These are phyloP conservation scores for Habroteleia sp. DNA, from an alignment of 2,888 invertebrate genomes.

Conservation along the genomic window DNA sequence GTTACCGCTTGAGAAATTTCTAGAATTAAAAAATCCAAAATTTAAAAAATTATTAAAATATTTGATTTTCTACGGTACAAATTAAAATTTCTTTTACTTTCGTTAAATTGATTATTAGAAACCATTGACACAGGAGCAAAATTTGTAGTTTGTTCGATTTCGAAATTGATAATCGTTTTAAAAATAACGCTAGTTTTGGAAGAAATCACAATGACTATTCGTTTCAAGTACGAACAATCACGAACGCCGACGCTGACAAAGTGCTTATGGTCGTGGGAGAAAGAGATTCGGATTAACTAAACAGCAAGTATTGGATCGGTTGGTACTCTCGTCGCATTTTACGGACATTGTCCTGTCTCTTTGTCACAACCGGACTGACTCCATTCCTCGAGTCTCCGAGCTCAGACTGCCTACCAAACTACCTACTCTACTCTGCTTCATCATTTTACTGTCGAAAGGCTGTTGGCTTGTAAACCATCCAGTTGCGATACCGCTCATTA, in stretches of 20 bases:
- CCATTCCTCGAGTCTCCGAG: slow-evolving; percentile 21
- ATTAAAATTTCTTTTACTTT: no score
- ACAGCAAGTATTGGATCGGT: slow-evolving; percentile 22
- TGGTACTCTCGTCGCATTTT: slow-evolving; percentile 25
- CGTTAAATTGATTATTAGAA: no score
- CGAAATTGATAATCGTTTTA: no score
- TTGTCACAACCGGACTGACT: slow-evolving; percentile 32
- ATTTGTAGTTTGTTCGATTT: no score
- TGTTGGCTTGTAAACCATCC: slow-evolving; percentile 8
- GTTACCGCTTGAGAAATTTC: no score
- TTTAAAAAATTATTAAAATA: no score
- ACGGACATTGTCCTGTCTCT: slow-evolving; percentile 29
- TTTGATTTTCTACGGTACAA: no score
- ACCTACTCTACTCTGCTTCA: slow-evolving; percentile 19
- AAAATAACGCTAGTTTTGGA: no score
- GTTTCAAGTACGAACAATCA: no score
- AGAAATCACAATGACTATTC: no score
- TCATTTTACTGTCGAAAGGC: slow-evolving; percentile 25
- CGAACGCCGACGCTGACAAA: slow-evolving; percentile 7
- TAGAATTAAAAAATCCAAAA: no score
- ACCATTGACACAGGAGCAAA: no score
- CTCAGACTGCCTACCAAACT: slow-evolving; percentile 19
- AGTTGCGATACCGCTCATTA: not conserved
- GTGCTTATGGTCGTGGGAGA: slow-evolving; percentile 3
- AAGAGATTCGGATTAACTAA: slow-evolving; percentile 20